Base-by-base conservation (phyloP, 2,113 vertebrate species). In the Pungitius pungitius region DNA sequence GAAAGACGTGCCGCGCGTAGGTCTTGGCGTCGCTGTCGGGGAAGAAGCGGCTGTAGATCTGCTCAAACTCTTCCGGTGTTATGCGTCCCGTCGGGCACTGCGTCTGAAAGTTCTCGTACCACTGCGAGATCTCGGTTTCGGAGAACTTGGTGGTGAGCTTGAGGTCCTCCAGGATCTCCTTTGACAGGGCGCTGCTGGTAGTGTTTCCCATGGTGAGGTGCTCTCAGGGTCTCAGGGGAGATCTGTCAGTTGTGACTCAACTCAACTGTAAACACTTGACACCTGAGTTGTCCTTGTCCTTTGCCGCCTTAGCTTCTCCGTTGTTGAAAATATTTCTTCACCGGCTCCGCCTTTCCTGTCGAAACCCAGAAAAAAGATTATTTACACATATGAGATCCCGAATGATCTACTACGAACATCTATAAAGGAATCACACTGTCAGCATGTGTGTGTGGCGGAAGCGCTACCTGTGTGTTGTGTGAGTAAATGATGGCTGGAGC, bases 1-100 rank as follows among this genome's bases (percentile, higher is more conserved):
- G 95, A 86, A 99, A 99, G 63, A 98, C 97, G 39, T 99, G 96
- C 3, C 96, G 91, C 0, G 97, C 96, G 0, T 97, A 98, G 71
- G 92, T 93, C 80, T 95, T 94, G 47, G 97, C 93, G 30, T 97
- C 96, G 0, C 96, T 93, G 0, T 97, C 95, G 0, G 96, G 96
- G 86, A 97, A 98, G 92, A 98, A 97, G 67, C 93, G 95, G 33
- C 73, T n/a, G 35, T 98, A 99, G 91, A 99, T 97, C 85, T 94
- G 93, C 87, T 96, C 95, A 61, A 99, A 98, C 78, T 97, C 95
- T 1, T 85, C 77, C 0, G 93, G 92, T 0, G 92, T 78, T 60
- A 99, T 97, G 69, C 95, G 94, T 11, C 96, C 96, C 0, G 93
- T 90, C 0, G 97, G 97, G 17, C 96, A 97, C 73, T 97, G 96